Evolutionary conservation across 2,797 vertebrate genomes (phyloP).

Genomic region (Gallirallus australis): DNA sequence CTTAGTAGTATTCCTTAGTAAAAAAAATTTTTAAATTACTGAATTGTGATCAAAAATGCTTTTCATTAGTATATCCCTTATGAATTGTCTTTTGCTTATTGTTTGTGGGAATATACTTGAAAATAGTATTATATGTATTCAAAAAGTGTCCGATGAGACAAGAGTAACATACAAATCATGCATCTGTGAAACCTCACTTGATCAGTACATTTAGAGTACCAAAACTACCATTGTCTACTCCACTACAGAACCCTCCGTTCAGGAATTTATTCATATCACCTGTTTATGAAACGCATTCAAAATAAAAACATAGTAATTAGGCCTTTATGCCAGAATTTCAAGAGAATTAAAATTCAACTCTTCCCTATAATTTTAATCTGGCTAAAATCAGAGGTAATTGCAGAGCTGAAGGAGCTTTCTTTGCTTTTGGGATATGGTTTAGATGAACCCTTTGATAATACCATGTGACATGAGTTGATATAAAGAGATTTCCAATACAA

Average conservation of each 20-base stretch:
- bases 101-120: conserved; percentile 25
- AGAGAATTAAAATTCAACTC: conserved; percentile 41
- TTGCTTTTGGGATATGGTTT: neutral
- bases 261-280: conserved; percentile 45
- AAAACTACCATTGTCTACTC: neutral
- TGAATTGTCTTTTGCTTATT: neutral
- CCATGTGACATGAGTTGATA: neutral
- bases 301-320: conserved; percentile 46
- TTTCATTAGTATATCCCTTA: neutral
- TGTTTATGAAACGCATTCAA: conserved; percentile 31
- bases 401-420: neutral
- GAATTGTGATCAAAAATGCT: conserved; percentile 24
- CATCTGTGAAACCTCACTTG: neutral
- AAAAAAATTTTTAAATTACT: neutral
- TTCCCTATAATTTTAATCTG: conserved; percentile 58
- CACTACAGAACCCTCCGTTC: neutral
- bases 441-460: conserved; percentile 13
- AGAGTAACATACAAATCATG: neutral
- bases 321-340: conserved; percentile 26
- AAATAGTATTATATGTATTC: neutral
- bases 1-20: conserved; percentile 18
- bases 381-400: conserved; percentile 43
- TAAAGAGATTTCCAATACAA: conserved; percentile 1
- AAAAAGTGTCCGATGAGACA: neutral
- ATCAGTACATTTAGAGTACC: neutral